Percentiles rank a stretch among this genome's conserved stretches.
These are phyloP conservation scores for Psococerastis gibbosa DNA, from an alignment of 2,888 invertebrate genomes.

Conservation along the genomic window DNA sequence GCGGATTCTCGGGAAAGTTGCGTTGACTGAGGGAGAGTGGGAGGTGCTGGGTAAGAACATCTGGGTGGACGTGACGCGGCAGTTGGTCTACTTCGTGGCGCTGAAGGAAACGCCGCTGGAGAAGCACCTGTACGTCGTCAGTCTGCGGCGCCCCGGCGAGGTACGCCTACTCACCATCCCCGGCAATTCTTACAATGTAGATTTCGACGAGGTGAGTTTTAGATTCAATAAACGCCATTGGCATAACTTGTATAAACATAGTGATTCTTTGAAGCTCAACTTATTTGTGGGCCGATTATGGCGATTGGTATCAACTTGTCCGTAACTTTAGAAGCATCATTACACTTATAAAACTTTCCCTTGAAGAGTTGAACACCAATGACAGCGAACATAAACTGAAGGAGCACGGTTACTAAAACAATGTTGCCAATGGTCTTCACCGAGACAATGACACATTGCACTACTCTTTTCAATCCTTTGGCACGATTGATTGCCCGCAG, in stretches of 20 bases:
- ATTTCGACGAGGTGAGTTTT: constrained; percentile 48
- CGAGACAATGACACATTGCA: constrained; percentile 98
- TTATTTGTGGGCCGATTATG: neutral
- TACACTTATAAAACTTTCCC: constrained; percentile 95
- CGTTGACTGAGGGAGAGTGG: constrained; percentile 83
- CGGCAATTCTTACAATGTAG: constrained; percentile 69
- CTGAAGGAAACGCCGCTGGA: constrained; percentile 80
- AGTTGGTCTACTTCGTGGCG: constrained; percentile 79
- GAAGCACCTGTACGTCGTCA: constrained; percentile 77
- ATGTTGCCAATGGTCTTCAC: constrained; percentile 99
- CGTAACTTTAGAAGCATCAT: constrained; percentile 86
- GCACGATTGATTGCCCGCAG: constrained; percentile 98
- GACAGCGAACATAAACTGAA: constrained; percentile 99
- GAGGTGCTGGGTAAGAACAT: constrained; percentile 69
- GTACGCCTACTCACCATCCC: constrained; percentile 57
- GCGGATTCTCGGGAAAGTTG: constrained; percentile 35
- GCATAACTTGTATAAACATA: neutral
- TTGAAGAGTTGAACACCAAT: constrained; percentile 99
- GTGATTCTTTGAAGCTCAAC: neutral
- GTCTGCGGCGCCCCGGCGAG: constrained; percentile 48
- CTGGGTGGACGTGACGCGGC: constrained; percentile 65
- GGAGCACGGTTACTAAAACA: constrained; percentile 98
- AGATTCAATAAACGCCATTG: no score
- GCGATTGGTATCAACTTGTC: no score
- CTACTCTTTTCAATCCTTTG: constrained; percentile 99